Evolutionary conservation across 1,140 invertebrate genomes (phyloP), one percentile per base, ranked within the genome.

Genomic region (Drosophila seguyi): DNA sequence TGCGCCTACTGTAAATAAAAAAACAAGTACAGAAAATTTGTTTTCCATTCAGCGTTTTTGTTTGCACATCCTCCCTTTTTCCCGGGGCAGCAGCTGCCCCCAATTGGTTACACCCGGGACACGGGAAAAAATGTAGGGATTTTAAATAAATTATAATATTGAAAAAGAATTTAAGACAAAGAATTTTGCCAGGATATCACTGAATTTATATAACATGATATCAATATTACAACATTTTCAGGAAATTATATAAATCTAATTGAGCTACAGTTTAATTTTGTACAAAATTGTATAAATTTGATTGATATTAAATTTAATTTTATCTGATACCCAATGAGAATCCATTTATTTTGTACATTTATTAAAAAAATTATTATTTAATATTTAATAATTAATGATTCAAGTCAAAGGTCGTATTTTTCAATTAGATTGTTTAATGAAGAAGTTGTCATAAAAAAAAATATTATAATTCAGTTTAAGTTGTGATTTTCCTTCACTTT

Each of bases 1-100:
- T 76, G 65, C 66, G 25, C 29, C 65, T 75, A 76, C 41, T 76
- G 74, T 76, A 79, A 79, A 79, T 79, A 72, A 74, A 72, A 73
- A 72, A 66, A 61, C 79, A 81, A 59, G 52, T 39, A 65, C 34
- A 63, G 55, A 76, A 58, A 76, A 76, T 76, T 67, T 68, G 53
- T 76, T 76, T 72, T 72, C 67, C 68, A 72, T 72, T 72, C 66
- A 71, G 42, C 20, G 39, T 77, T 75, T 75, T 76, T 77, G 74
- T 77, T 77, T 77, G 74, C 73, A 68, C 47, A 59, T 44, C 62
- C 52, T 66, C 55, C 73, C 38, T 44, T 38, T 36, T 25, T 34
- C 27, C n/a, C 31, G 11, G 22, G 31, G 22, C 27, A 22, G 29
- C 47, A 65, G 41, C 52, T 72, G 61, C 71, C 31, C 38, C 63